Conservation (phyloP, 2,113 vertebrate genomes). For the Gadus macrocephalus region DNA sequence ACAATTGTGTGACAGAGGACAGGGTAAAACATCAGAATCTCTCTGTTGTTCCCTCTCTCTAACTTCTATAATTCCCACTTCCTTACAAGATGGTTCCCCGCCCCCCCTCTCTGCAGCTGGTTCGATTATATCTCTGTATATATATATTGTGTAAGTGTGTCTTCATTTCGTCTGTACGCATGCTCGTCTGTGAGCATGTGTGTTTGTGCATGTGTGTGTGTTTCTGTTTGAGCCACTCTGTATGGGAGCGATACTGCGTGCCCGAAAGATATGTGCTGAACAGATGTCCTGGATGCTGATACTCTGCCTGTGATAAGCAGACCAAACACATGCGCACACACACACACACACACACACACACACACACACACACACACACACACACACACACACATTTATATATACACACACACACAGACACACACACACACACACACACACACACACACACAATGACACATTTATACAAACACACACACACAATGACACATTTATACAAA, state of each 20-base stretch:
- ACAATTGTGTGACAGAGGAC: too few relatives aligned
- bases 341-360: not conserved
- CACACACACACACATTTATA: conserved; percentile 7
- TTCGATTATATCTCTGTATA: not conserved
- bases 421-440: conserved; percentile 15
- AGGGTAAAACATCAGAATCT: too few relatives aligned
- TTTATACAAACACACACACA: not conserved
- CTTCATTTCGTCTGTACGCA: not conserved
- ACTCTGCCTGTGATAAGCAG: conserved; percentile 55
- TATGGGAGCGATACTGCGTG: conserved; percentile 1
- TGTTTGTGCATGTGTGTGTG: conserved; percentile 16
- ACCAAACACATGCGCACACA: not conserved
- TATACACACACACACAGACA: conserved; percentile 1
- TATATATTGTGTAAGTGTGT: conserved; percentile 3
- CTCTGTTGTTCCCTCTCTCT: too few relatives aligned
- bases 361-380: not conserved
- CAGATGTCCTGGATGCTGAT: conserved; percentile 65
- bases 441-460: too few relatives aligned
- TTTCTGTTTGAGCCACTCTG: conserved; percentile 13
- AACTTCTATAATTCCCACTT: too few relatives aligned
- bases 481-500: not conserved
- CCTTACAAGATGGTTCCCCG: too few relatives aligned
- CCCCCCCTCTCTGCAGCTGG: too few relatives aligned
- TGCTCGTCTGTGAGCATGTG: not conserved
- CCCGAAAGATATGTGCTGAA: conserved; percentile 57